phyloP scores from a whole-genome alignment of 2,888 invertebrate genomes.

The Caenorhabditis becei region DNA sequence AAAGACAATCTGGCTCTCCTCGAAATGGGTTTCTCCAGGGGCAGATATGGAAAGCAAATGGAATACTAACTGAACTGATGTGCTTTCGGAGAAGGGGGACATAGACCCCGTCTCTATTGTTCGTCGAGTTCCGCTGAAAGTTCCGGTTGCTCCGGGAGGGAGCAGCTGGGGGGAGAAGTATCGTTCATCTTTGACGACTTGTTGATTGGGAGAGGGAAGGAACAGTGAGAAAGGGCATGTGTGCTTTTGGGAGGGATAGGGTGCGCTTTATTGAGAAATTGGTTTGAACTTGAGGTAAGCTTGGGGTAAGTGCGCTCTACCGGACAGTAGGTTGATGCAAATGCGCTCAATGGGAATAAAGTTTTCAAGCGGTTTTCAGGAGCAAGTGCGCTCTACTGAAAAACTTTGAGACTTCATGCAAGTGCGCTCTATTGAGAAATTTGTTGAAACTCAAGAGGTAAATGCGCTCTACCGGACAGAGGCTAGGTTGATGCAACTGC shows the following conservation, averaged over 20 bases:
- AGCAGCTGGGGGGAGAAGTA: background rate
- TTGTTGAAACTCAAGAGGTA: background rate
- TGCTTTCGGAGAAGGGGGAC: conserved; percentile 9
- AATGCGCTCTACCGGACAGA: background rate
- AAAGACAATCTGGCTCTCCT: conserved; percentile 47
- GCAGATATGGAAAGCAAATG: background rate
- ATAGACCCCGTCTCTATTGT: too few species aligned
- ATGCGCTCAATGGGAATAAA: too few species aligned
- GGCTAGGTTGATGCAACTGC: background rate
- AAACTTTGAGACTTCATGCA: background rate
- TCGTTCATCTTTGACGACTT: conserved; percentile 48
- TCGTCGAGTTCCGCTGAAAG: conserved; percentile 60
- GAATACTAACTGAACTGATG: background rate
- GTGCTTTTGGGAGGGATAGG: too few species aligned
- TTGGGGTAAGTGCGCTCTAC: too few species aligned
- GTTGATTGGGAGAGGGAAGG: background rate
- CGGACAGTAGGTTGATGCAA: too few species aligned
- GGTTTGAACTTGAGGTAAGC: too few species aligned
- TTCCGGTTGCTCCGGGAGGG: conserved; percentile 53
- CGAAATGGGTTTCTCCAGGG: conserved; percentile 40
- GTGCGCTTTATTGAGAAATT: background rate
- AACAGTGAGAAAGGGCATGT: conserved; percentile 2
- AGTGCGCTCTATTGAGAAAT: background rate
- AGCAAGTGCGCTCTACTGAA: background rate
- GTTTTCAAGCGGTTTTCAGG: too few species aligned